Evolutionary conservation across 2,797 vertebrate genomes (phyloP), one percentile per base, ranked within the genome.

Genomic region (Streptopelia turtur): DNA sequence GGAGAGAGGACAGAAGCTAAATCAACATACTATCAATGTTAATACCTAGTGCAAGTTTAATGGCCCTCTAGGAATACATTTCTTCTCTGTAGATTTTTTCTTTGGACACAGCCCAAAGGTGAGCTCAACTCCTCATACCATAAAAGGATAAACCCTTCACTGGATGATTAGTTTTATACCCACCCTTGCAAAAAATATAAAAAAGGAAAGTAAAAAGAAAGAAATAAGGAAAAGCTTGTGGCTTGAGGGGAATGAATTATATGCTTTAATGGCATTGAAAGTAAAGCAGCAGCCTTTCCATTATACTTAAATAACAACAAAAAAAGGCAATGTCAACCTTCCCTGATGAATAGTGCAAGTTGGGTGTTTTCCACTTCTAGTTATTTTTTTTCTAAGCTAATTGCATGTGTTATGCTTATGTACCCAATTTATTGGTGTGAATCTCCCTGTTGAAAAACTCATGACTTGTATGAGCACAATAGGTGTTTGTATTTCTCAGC

Each of bases 101-200:
- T 70, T 95, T 94, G 83, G 85, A 93, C 70, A 93, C 18, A 90
- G 37, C 63, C 85, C 95, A 96, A 93, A 91, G 59, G 83, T 91
- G 74, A 94, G 70, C 31, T 95, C 74, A 86, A 31, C 47, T 94
- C 10, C 45, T 94, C 13, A 23, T 57, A 68, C 89, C 64, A 43
- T 87, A 74, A 77, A 94, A 94, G 77, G 89, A 53, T 74, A 90
- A 93, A 90, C 14, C 33, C 20, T 87, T 96, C 83, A 74, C 21
- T 64, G 63, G 56, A 77, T 90, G 76, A 86, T 91, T 91, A 83
- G 59, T 56, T 90, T 91, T 70, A 79, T 21, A 82, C 55, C 24
- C 50, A 55, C 7, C 6, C 3, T 3, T 11, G 6, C 28, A 16
- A 35, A 55, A 75, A 27, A 27, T 47, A 18, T n/a, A 17, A 43